Percentiles rank a stretch among this genome's conserved stretches.
Conservation (phyloP, 2,797 vertebrate genomes). For the Gambelia wislizenii region DNA sequence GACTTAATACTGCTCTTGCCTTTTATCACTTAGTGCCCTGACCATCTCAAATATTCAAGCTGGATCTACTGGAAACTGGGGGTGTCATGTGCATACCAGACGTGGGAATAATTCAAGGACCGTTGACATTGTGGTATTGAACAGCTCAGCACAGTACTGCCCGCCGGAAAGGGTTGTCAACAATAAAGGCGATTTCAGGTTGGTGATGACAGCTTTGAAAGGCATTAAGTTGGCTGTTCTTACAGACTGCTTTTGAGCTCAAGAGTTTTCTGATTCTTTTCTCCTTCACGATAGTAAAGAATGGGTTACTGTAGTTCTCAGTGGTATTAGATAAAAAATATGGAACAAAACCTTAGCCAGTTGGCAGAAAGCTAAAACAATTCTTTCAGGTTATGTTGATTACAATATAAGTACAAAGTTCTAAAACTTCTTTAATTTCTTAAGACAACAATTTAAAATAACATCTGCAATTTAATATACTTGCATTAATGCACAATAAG, state of each 20-base stretch:
- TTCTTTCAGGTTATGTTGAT: neutral
- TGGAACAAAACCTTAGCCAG: neutral
- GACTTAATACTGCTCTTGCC: conserved; percentile 12
- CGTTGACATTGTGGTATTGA: conserved; percentile 93
- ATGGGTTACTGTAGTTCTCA: neutral
- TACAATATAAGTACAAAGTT: neutral
- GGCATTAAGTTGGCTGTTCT: neutral
- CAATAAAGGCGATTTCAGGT: conserved; percentile 99
- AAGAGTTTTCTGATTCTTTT: neutral
- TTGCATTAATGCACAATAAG: conserved; percentile 6
- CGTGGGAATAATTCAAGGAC: conserved; percentile 95
- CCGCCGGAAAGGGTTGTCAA: conserved; percentile 91
- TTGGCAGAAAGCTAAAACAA: neutral
- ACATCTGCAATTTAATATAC: neutral
- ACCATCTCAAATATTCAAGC: conserved; percentile 98
- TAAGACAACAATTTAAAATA: neutral
- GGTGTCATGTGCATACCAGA: conserved; percentile 92
- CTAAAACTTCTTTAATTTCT: neutral
- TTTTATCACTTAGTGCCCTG: conserved; percentile 83
- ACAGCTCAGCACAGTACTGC: conserved; percentile 94
- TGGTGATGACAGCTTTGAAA: conserved; percentile 43
- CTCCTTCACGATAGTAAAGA: neutral
- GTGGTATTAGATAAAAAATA: neutral
- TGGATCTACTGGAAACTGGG: conserved; percentile 96
- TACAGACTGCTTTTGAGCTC: neutral